These are phyloP conservation scores for Setophaga petechia DNA, from an alignment of 2,113 vertebrate genomes.

Conservation along the genomic window DNA sequence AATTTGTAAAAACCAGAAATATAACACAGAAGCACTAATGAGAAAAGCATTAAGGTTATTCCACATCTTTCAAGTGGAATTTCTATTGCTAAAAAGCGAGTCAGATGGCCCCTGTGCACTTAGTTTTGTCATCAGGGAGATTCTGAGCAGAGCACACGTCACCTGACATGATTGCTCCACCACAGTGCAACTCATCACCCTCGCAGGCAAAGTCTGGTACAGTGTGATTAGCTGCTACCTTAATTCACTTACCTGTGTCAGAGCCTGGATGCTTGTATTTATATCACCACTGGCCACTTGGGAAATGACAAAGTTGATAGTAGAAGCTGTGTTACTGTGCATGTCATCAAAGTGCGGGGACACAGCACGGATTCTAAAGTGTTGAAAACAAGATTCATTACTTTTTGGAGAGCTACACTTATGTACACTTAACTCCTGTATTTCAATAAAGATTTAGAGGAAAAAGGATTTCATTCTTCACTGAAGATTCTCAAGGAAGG, in stretches of 20 bases:
- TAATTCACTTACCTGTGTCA: conserved; percentile 86
- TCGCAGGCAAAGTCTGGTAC: conserved; percentile 55
- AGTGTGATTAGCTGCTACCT: background rate
- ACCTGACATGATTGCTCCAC: conserved; percentile 64
- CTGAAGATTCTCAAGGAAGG: background rate
- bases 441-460: background rate
- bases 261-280: conserved; percentile 93
- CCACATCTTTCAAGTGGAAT: background rate
- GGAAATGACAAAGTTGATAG: conserved; percentile 98
- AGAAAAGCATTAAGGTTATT: background rate
- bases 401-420: background rate
- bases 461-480: background rate
- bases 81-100: conserved; percentile 56
- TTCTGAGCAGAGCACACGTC: conserved; percentile 68
- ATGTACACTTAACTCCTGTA: background rate
- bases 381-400: conserved; percentile 21
- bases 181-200: conserved; percentile 80
- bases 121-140: conserved; percentile 74
- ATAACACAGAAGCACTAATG: background rate
- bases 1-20: background rate
- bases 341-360: conserved; percentile 96
- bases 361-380: conserved; percentile 85
- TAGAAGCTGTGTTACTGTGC: conserved; percentile 95
- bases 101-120: conserved; percentile 86
- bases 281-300: conserved; percentile 98